Evolutionary conservation across 2,113 vertebrate species (phyloP).

Genomic region (Neotoma lepida): DNA sequence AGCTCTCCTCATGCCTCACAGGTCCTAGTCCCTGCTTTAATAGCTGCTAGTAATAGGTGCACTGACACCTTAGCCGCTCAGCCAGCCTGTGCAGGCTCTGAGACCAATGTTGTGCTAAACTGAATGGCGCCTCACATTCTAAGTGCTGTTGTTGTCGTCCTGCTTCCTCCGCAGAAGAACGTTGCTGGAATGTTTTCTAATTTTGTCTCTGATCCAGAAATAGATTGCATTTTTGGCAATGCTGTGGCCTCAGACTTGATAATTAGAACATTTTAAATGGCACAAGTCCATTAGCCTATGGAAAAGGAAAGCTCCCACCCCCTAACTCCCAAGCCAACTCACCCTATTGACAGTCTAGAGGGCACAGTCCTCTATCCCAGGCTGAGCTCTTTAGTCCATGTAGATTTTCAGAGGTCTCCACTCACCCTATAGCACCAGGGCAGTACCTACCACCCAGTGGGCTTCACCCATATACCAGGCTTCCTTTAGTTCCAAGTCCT

Average conservation of each 20-base stretch:
- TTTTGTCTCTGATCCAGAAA: background rate
- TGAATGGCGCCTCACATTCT: background rate
- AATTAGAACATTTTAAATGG: background rate
- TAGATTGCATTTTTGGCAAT: background rate
- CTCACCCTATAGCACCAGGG: background rate
- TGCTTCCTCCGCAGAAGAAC: background rate
- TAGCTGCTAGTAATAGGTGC: background rate
- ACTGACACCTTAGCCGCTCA: too few relatives aligned
- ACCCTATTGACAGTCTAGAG: too few relatives aligned
- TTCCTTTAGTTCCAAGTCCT: background rate
- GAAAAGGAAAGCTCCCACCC: background rate
- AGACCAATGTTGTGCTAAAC: background rate
- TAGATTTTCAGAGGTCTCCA: background rate
- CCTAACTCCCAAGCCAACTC: too few relatives aligned
- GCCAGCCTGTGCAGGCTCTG: background rate
- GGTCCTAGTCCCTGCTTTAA: background rate
- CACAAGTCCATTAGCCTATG: background rate
- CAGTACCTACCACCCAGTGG: too few relatives aligned
- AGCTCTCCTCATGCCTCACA: background rate
- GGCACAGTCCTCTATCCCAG: background rate
- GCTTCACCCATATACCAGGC: background rate
- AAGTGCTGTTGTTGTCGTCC: too few relatives aligned
- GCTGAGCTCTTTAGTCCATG: background rate
- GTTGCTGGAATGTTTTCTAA: background rate
- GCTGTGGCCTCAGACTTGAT: background rate